Conservation (phyloP, 2,888 invertebrate genomes). For the Merodon equestris region DNA sequence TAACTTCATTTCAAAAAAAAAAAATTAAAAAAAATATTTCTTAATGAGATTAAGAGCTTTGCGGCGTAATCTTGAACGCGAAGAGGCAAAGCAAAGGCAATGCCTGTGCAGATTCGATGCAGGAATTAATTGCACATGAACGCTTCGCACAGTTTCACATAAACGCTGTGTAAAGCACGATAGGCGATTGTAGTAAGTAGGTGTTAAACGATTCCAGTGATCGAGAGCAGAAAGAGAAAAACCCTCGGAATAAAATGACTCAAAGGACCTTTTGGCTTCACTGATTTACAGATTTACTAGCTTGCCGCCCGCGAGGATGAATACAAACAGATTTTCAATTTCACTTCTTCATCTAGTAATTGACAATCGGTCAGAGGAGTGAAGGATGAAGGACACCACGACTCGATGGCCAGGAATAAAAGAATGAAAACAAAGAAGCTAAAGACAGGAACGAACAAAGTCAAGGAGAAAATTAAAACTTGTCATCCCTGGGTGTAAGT, state of each 20-base stretch:
- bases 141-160: no score
- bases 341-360: slow-evolving; percentile 35
- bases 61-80: slow-evolving; percentile 43
- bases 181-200: slow-evolving; percentile 21
- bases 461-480: slow-evolving; percentile 50
- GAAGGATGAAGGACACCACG: no score
- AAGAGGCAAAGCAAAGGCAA: slow-evolving; percentile 1
- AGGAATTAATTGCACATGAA: slow-evolving; percentile 53
- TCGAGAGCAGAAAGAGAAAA: slow-evolving; percentile 45
- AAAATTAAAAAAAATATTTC: slow-evolving; percentile 50
- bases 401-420: no score
- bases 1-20: slow-evolving; percentile 38
- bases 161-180: slow-evolving; percentile 4
- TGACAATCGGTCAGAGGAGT: no score
- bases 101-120: not conserved
- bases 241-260: not conserved
- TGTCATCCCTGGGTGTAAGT: slow-evolving; percentile 46
- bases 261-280: slow-evolving; percentile 22
- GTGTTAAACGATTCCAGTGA: slow-evolving; percentile 50
- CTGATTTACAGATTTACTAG: slow-evolving; percentile 14
- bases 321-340: slow-evolving; percentile 41
- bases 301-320: no score
- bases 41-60: slow-evolving; percentile 64
- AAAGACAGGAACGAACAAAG: no score
- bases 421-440: no score